Conservation (phyloP, 2,888 invertebrate genomes). For the Megastigmus dorsalis region DNA sequence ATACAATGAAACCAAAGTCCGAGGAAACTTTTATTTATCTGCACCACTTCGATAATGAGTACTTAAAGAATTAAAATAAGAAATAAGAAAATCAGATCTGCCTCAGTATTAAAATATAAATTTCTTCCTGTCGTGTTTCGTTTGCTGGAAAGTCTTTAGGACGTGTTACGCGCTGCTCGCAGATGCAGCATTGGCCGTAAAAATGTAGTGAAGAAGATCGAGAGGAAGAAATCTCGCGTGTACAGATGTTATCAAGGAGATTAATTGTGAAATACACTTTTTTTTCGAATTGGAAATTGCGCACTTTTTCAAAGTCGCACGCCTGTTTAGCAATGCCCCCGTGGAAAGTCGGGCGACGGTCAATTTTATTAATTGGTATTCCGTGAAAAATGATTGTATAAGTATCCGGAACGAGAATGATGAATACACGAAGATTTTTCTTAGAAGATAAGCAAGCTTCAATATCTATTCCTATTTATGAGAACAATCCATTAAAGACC, state of each 20-base stretch:
- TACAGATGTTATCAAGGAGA: constrained; percentile 31
- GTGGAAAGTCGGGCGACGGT: neutral
- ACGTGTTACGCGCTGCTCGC: neutral
- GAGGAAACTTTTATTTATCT: too few relatives aligned
- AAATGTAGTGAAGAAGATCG: neutral
- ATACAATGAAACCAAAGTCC: too few relatives aligned
- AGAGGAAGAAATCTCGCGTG: neutral
- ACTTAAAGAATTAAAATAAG: too few relatives aligned
- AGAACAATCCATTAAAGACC: too few relatives aligned
- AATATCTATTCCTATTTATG: neutral
- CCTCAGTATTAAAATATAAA: too few relatives aligned
- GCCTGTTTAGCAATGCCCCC: neutral
- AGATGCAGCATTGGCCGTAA: neutral
- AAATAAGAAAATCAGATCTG: too few relatives aligned
- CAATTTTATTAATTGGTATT: constrained; percentile 20
- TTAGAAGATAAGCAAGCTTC: neutral
- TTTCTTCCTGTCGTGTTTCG: too few relatives aligned
- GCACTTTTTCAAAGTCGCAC: constrained; percentile 18
- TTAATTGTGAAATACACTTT: constrained; percentile 28
- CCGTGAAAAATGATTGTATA: neutral
- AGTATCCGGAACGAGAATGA: neutral
- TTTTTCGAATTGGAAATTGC: constrained; percentile 21
- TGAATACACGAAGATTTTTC: constrained; percentile 7
- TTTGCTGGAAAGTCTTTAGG: neutral
- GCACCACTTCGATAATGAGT: too few relatives aligned